Evolutionary conservation across 2,888 invertebrate species (phyloP), one percentile per base, ranked within the genome.

Genomic region (Hofmannophila pseudospretella): DNA sequence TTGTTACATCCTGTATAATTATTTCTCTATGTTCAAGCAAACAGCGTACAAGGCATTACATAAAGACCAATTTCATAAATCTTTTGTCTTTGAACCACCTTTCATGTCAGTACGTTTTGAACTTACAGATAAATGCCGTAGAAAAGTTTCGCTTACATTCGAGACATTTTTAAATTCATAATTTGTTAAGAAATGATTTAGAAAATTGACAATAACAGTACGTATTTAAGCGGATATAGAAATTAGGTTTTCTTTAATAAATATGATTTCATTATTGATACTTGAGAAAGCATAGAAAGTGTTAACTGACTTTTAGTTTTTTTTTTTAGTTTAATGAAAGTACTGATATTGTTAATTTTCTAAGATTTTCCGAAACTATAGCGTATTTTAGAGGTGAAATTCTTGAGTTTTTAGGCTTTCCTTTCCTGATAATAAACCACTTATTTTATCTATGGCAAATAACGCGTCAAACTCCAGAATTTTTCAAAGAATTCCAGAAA

Each of bases 121-220:
- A 47, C 42, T 43, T 16, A 32, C n/a, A 32, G 5, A 38, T 38
- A 38, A 29, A 29, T 29, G 29, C 29, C 11, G 39, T 47, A 50
- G 50, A 49, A 51, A 45, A 52, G 44, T 39, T 47, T 45, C 32
- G 38, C 33, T 52, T 48, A 49, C 32, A 22, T 23, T 32, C 28
- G 32, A 34, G 7, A 14, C 5, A 16, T 16, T 16, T 4, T 16
- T 3, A 16, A 16, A 16, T 16, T 16, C 16, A 16, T 16, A 4
- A 16, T 20, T 20, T 4, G 20, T 20, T 1, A 20, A 8, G 8
- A 20, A 20, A 20, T 3, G 20, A 20, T 7, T 20, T 4, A 20
- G 20, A 20, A 20, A 20, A 20, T 5, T 20, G 20, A 20, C 20
- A 4, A 20, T 20, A 8, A 3, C 20, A 20, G 8, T 4, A n/a